phyloP scores from a whole-genome alignment of 30 jellyfish, hydroid and myxozoan genomes.

The Hydractinia symbiolongicarpus region DNA sequence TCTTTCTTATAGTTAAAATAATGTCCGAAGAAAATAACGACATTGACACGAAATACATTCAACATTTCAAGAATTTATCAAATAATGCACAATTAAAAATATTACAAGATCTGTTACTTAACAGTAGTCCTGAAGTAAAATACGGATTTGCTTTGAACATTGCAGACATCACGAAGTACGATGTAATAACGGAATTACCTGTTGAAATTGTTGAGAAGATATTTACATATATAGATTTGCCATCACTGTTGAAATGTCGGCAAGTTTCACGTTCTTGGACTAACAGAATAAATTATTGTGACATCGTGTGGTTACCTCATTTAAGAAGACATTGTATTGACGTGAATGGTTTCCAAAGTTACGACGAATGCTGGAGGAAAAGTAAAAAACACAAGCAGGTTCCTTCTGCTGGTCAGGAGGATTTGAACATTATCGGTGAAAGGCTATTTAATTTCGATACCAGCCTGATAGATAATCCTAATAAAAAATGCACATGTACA shows the following conservation, averaged over 20 bases:
- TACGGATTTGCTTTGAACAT: neutral
- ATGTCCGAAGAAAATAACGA: too few relatives aligned
- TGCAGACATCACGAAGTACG: slow-evolving; percentile 24
- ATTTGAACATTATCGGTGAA: slow-evolving; percentile 35
- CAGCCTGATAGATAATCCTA: neutral
- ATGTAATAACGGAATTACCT: slow-evolving; percentile 25
- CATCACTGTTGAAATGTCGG: slow-evolving; percentile 24
- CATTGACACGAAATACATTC: too few relatives aligned
- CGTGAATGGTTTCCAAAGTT: slow-evolving; percentile 1
- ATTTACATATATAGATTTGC: neutral
- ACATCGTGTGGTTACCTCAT: slow-evolving; percentile 17
- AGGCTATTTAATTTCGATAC: slow-evolving; percentile 11
- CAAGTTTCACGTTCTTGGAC: slow-evolving; percentile 23
- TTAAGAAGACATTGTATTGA: slow-evolving; percentile 14
- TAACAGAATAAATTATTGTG: neutral
- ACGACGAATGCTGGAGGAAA: neutral
- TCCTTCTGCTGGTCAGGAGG: neutral
- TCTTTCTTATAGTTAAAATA: too few relatives aligned
- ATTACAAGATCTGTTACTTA: slow-evolving; percentile 14
- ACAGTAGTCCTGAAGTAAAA: slow-evolving; percentile 38
- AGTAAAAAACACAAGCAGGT: neutral
- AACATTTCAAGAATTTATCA: too few relatives aligned
- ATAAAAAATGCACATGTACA: neutral
- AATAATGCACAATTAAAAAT: neutral
- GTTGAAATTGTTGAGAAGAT: slow-evolving; percentile 32